Conservation (phyloP, 35 echinoderm and acorn worm species). For the Holothuria glaberrima region DNA sequence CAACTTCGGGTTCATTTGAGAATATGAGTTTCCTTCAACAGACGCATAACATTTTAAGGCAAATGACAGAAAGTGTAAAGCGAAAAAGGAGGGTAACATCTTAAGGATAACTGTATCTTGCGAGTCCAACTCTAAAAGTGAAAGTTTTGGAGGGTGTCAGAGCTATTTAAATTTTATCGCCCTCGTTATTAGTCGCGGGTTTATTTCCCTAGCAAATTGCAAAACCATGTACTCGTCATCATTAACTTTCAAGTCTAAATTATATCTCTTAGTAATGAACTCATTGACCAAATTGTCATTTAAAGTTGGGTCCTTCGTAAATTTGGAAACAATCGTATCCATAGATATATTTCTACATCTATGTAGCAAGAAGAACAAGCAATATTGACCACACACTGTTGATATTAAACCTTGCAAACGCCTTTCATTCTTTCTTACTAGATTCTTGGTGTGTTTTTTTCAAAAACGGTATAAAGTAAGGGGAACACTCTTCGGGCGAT, state of each 20-base stretch:
- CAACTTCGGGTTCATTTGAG: not conserved
- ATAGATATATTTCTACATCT: constrained; percentile 45
- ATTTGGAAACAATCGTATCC: not conserved
- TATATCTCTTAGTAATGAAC: constrained; percentile 34
- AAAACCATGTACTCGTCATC: constrained; percentile 16
- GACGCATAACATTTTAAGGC: not conserved
- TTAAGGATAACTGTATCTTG: not conserved
- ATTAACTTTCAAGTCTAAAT: constrained; percentile 11
- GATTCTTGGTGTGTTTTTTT: not conserved
- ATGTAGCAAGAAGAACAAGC: constrained; percentile 23
- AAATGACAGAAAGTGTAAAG: not conserved
- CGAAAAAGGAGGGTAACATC: not conserved
- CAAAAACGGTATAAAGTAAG: not conserved
- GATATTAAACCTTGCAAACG: not conserved
- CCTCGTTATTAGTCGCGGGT: not conserved
- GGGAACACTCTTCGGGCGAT: not conserved
- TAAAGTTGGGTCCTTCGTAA: constrained; percentile 2
- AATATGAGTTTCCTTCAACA: not conserved
- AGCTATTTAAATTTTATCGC: not conserved
- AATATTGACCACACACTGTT: constrained; percentile 54
- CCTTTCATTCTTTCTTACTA: constrained; percentile 17
- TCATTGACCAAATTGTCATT: constrained; percentile 50
- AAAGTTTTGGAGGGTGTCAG: not conserved
- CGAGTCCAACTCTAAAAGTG: not conserved
- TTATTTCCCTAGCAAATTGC: constrained; percentile 5